Base-by-base conservation (phyloP, 2,888 invertebrate genomes). In the Conus canariensis region DNA sequence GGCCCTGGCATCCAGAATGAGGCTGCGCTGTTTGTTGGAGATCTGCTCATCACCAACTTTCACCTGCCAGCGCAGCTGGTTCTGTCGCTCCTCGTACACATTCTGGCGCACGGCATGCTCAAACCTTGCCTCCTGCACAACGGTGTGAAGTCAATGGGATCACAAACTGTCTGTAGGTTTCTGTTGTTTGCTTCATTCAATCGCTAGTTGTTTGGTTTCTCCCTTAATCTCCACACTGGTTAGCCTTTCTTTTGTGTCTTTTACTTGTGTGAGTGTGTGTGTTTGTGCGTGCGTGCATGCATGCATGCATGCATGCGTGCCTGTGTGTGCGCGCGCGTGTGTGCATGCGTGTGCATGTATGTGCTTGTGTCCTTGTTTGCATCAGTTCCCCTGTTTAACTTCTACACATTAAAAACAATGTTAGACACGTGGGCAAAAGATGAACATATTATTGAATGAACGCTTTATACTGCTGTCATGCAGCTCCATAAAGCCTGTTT, bases 31-130 rank as follows among this genome's bases (percentile, higher is more conserved):
- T 45, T 94, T 93, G n/a, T 92, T 92, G 8, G 93, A 93, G 60
- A 96, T 94, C 77, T 94, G 95, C 14, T 95, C 94, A 59, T 95
- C 95, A 1, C 96, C 96, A 2, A 96, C 91, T 89, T 95, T 96
- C 0, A 95, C 95, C 93, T 96, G 96, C 96, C 96, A 96, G 83
- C 96, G 90, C 67, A 96, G 93, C 92, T 96, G 96, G 91, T 96
- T 96, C 92, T 96, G 96, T 82, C 96, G 91, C 90, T 96, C 96
- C 85, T 96, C 96, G 85, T 96, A 95, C 8, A 96, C 95, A 91
- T 95, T 95, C 90, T 96, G 94, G 83, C 95, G 91, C 16, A 96
- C 95, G 30, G 95, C 94, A 88, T 95, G 95, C 88, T 96, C 95
- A 94, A 96, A 96, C 90, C 95, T 92, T 3, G 96, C 96, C 91